Evolutionary conservation across 2,888 invertebrate genomes (phyloP).

Genomic region (Alviniconcha strummeri): DNA sequence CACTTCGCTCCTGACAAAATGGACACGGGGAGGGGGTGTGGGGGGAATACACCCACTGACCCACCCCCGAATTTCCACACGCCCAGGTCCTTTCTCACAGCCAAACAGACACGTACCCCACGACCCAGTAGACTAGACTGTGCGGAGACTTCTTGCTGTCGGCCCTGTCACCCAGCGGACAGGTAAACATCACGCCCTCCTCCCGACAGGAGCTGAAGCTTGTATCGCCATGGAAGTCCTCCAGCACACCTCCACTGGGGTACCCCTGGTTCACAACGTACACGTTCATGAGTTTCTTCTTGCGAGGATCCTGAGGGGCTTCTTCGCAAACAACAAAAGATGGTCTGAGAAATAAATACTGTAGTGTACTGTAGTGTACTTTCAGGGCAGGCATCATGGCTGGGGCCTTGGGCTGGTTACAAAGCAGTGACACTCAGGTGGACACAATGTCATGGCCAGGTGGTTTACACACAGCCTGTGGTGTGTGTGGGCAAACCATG

Average conservation of each 20-base stretch:
- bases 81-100: slow-evolving; percentile 46
- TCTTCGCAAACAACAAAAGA: neutral
- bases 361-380: neutral
- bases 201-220: slow-evolving; percentile 79
- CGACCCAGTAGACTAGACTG: slow-evolving; percentile 84
- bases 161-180: slow-evolving; percentile 47
- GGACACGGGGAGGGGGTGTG: no score
- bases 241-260: slow-evolving; percentile 36
- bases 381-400: no score
- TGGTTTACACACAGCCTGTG: no score
- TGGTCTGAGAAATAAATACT: neutral
- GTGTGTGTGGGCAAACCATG: no score
- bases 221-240: slow-evolving; percentile 39
- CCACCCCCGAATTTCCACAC: no score
- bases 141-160: slow-evolving; percentile 73
- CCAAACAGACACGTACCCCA: slow-evolving; percentile 78
- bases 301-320: no score
- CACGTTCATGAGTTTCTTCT: neutral
- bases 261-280: neutral
- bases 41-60: no score
- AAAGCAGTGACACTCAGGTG: no score
- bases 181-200: slow-evolving; percentile 82
- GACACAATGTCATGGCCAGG: no score
- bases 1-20: no score
- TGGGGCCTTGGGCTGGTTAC: no score